Conservation (phyloP, 2,888 invertebrate genomes). For the Stenotaenia linearis region DNA sequence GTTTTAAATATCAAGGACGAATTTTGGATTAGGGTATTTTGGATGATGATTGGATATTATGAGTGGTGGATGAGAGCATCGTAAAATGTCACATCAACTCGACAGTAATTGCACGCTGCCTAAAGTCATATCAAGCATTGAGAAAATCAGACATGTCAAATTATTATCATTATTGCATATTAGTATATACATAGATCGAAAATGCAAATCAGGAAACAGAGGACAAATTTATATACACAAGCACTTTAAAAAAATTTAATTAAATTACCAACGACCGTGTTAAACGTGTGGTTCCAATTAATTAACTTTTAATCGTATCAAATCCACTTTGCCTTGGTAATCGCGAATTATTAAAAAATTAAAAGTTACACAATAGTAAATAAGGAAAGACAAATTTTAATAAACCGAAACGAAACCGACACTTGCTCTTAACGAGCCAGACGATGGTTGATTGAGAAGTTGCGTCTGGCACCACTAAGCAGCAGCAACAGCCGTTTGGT, state of each 20-base stretch:
- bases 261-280: no score
- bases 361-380: background rate
- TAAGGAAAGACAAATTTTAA: background rate
- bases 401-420: background rate
- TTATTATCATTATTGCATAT: background rate
- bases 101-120: background rate
- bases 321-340: no score
- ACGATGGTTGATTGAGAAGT: background rate
- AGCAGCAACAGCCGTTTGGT: background rate
- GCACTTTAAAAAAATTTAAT: no score
- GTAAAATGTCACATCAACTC: background rate
- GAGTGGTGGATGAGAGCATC: background rate
- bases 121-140: background rate
- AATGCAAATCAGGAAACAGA: background rate
- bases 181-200: background rate
- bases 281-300: no score
- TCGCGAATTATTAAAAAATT: no score
- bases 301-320: no score
- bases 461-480: background rate
- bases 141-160: background rate
- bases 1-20: background rate
- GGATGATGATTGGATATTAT: background rate
- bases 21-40: background rate
- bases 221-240: background rate
- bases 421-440: background rate